Conservation (phyloP, 1,140 invertebrate species). For the Drosophila azteca region DNA sequence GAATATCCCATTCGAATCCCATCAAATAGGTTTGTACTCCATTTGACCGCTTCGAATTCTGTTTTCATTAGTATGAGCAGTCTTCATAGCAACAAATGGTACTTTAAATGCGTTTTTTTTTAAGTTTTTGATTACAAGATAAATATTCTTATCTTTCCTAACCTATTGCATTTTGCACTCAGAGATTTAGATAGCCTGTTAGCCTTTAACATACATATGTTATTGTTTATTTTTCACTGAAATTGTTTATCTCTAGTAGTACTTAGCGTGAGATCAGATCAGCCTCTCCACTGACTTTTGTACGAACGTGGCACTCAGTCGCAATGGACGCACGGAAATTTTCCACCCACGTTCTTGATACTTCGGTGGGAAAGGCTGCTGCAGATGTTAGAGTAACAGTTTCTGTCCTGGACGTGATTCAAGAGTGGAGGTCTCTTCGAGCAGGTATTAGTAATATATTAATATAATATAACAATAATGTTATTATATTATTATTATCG, state of each 20-base stretch:
- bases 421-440: slow-evolving; percentile 85
- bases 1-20: no score
- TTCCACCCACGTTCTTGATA: slow-evolving; percentile 89
- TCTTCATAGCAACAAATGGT: no score
- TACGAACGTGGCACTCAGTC: slow-evolving; percentile 61
- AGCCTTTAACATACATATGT: no score
- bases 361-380: slow-evolving; percentile 87
- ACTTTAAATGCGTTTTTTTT: no score
- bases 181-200: slow-evolving; percentile 9
- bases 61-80: no score
- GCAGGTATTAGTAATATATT: slow-evolving; percentile 49
- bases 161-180: slow-evolving; percentile 6
- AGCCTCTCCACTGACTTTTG: neutral
- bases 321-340: slow-evolving; percentile 62
- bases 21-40: no score
- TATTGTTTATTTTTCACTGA: neutral
- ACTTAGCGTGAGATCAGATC: neutral
- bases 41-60: no score
- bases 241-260: neutral
- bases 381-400: slow-evolving; percentile 86
- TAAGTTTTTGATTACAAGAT: no score
- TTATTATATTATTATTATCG: no score
- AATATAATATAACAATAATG: no score
- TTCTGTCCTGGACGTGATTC: slow-evolving; percentile 83
- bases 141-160: neutral